Evolutionary conservation across 2,797 vertebrate species (phyloP).

Genomic region (Geotria australis): DNA sequence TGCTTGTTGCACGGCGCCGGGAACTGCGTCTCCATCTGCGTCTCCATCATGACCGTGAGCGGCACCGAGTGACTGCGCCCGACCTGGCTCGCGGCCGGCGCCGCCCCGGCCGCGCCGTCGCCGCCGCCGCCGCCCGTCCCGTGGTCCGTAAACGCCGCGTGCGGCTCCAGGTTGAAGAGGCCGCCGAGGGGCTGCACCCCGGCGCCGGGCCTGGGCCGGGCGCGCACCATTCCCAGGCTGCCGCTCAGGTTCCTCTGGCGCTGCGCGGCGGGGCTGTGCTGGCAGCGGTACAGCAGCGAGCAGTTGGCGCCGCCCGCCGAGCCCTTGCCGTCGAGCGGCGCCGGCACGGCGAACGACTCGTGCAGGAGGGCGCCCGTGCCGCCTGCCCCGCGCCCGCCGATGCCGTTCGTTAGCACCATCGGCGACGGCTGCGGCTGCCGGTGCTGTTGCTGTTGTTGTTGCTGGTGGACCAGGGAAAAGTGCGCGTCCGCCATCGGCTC

Average conservation of each 20-base stretch:
- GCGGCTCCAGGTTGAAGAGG: slow-evolving; percentile 37
- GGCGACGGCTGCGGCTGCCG: neutral
- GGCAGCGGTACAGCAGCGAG: slow-evolving; percentile 39
- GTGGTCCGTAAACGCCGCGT: slow-evolving; percentile 36
- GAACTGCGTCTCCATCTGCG: slow-evolving; percentile 4
- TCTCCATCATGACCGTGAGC: slow-evolving; percentile 90
- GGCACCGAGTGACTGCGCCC: slow-evolving; percentile 94
- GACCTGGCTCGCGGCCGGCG: slow-evolving; percentile 28
- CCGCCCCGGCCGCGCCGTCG: neutral
- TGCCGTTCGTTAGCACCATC: neutral
- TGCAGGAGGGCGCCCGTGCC: slow-evolving; percentile 31
- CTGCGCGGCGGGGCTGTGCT: slow-evolving; percentile 73
- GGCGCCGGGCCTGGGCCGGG: neutral
- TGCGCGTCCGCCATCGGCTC: slow-evolving; percentile 34
- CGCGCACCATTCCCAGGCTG: slow-evolving; percentile 11
- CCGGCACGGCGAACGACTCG: slow-evolving; percentile 84
- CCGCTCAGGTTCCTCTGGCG: slow-evolving; percentile 59
- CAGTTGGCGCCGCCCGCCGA: slow-evolving; percentile 5
- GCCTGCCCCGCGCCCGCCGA: slow-evolving; percentile 11
- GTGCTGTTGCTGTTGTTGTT: neutral
- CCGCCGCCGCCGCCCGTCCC: slow-evolving; percentile 16
- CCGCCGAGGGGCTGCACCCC: slow-evolving; percentile 47
- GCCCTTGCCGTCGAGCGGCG: slow-evolving; percentile 65
- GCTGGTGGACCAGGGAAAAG: too few species aligned
- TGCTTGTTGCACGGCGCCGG: neutral